These are phyloP conservation scores for Pangasius krempfi DNA, from an alignment of 2,797 vertebrate species.

Conservation along the genomic window DNA sequence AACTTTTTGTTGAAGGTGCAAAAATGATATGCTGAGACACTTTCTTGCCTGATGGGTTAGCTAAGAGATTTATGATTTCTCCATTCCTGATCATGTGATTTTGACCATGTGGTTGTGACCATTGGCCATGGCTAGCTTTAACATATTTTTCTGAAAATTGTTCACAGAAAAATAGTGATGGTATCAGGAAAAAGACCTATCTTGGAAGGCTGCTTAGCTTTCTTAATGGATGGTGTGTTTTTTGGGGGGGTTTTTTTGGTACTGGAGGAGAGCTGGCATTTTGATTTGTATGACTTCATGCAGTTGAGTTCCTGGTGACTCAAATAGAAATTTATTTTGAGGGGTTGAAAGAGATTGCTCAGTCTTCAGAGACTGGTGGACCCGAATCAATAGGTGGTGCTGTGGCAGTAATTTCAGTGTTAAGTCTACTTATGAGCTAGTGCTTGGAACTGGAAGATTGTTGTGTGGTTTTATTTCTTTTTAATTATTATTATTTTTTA, in stretches of 20 bases:
- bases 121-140: neutral
- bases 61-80: neutral
- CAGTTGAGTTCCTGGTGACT: neutral
- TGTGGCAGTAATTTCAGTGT: neutral
- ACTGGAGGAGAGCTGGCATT: neutral
- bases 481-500: neutral
- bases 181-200: neutral
- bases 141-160: neutral
- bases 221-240: neutral
- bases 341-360: neutral
- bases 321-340: neutral
- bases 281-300: neutral
- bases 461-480: neutral
- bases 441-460: neutral
- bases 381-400: neutral
- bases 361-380: neutral
- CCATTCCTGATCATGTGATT: neutral
- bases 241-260: neutral
- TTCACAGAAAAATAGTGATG: neutral
- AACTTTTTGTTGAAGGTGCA: neutral
- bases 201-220: neutral
- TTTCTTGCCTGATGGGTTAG: too few relatives aligned
- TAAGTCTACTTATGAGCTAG: neutral
- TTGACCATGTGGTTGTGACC: too few relatives aligned
- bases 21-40: neutral